phyloP scores from a whole-genome alignment of 2,888 invertebrate genomes.

The Callosobruchus maculatus region DNA sequence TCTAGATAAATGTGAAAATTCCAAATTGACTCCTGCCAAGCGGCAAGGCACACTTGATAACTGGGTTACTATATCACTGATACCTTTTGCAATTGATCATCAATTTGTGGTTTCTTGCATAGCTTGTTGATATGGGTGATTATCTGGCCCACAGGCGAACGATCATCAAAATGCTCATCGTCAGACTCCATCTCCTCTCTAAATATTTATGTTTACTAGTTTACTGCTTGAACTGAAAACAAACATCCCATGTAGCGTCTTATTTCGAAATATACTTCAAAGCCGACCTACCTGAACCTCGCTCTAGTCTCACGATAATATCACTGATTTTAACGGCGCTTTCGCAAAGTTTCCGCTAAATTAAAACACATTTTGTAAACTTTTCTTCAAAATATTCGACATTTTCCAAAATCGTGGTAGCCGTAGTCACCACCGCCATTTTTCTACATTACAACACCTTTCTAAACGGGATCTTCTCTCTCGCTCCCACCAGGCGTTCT shows the following conservation, averaged over 20 bases:
- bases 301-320: background rate
- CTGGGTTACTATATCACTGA: constrained; percentile 7
- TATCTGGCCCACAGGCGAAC: constrained; percentile 28
- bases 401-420: background rate
- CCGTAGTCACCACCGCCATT: background rate
- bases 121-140: constrained; percentile 34
- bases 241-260: background rate
- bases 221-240: background rate
- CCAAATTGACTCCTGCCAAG: no score
- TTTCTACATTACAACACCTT: no score
- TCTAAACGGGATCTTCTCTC: background rate
- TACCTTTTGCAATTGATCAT: constrained; percentile 38
- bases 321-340: background rate
- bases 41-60: background rate
- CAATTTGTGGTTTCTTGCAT: constrained; percentile 40
- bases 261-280: background rate
- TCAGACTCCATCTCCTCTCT: constrained; percentile 16
- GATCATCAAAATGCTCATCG: constrained; percentile 21
- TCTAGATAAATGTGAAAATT: background rate
- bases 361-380: background rate
- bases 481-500: background rate
- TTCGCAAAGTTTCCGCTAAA: background rate
- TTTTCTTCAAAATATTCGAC: background rate
- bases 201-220: background rate
- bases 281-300: background rate